Evolutionary conservation across 2,113 vertebrate genomes (phyloP).

Genomic region (Corvus hawaiiensis): DNA sequence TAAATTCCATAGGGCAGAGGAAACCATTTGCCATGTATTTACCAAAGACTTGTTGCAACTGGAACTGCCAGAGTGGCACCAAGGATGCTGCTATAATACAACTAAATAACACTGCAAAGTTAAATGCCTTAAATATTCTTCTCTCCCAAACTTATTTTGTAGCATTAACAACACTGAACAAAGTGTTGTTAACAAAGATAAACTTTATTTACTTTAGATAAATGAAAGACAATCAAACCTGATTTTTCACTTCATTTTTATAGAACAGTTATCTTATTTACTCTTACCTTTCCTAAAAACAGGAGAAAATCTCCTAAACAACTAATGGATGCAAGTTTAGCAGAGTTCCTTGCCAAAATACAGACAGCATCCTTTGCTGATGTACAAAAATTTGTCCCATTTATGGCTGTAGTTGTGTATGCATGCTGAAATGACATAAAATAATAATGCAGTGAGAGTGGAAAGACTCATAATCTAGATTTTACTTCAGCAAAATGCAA

Average conservation of each 20-base stretch:
- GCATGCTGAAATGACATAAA: constrained; percentile 69
- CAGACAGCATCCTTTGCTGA: constrained; percentile 67
- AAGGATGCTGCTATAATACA: neutral
- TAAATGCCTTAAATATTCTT: neutral
- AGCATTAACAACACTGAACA: neutral
- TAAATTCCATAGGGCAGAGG: neutral
- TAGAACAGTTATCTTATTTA: neutral
- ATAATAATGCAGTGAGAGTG: neutral
- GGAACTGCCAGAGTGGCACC: neutral
- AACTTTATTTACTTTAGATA: neutral
- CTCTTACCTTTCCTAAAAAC: constrained; percentile 78
- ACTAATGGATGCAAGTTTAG: constrained; percentile 53
- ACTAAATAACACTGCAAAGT: neutral
- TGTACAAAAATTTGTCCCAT: constrained; percentile 76
- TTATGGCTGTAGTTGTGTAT: constrained; percentile 71
- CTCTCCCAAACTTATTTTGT: neutral
- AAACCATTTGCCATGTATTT: neutral
- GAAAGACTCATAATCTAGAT: neutral
- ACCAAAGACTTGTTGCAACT: neutral
- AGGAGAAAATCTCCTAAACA: constrained; percentile 72
- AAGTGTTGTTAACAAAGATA: neutral
- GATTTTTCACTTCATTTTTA: neutral
- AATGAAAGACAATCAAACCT: neutral
- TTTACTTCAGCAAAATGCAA: neutral
- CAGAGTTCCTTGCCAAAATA: constrained; percentile 65